phyloP scores from a whole-genome alignment of 2,888 invertebrate genomes.

The Colletes collaris region DNA sequence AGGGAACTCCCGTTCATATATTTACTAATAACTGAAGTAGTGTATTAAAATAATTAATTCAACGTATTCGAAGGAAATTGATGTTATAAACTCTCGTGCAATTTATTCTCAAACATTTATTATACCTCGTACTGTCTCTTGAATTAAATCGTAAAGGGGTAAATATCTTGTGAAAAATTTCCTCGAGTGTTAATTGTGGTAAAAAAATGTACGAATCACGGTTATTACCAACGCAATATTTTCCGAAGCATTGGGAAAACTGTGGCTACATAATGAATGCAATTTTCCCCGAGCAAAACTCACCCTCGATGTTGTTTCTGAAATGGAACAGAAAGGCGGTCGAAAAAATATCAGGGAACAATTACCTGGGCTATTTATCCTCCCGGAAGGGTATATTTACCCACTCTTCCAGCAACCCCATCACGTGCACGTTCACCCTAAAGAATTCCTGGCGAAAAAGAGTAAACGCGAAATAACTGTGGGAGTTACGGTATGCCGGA shows the following conservation, averaged over 20 bases:
- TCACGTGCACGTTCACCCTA: not conserved
- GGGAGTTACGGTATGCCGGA: not conserved
- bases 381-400: too few species aligned
- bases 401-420: not conserved
- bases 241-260: not conserved
- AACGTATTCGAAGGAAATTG: too few species aligned
- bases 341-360: not conserved
- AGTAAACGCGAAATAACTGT: conserved; percentile 19
- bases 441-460: conserved; percentile 29
- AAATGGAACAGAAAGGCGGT: not conserved
- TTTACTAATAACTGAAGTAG: too few species aligned
- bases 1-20: too few species aligned
- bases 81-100: too few species aligned
- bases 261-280: not conserved
- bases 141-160: too few species aligned
- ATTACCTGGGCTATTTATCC: conserved; percentile 8
- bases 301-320: not conserved
- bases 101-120: too few species aligned
- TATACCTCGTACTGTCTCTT: too few species aligned
- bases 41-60: too few species aligned
- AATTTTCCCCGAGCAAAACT: not conserved
- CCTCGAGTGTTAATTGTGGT: too few species aligned
- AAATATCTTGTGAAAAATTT: too few species aligned
- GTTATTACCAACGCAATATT: not conserved
- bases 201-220: too few species aligned